Evolutionary conservation across 1,140 invertebrate genomes (phyloP), one percentile per base, ranked within the genome.

Genomic region (Drosophila arizonae): DNA sequence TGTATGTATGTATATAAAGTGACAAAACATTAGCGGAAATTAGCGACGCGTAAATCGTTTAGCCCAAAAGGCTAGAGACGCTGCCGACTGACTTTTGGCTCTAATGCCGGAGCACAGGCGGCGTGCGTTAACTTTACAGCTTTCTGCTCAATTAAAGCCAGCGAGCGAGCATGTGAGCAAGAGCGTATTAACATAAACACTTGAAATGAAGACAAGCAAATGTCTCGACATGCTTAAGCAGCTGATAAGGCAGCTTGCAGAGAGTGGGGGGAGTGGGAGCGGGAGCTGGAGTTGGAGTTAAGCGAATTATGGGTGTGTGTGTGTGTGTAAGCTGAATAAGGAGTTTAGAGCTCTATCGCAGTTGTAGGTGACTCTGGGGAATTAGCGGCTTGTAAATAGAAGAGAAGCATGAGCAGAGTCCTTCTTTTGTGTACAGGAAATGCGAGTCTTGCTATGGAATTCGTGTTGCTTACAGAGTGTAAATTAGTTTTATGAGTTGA

Each of bases 41-140:
- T 87, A 88, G 84, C 84, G 84, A 78, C 69, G 84, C 84, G 76
- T 88, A 88, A 79, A 88, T 82, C 84, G 82, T 72, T 86, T 87
- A 86, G 76, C 79, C 69, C 72, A 69, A 67, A 67, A 54, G 63
- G 71, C 70, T 43, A 55, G 65, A 24, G 62, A 39, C 45, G 13
- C 30, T 8, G 10, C 21, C 3, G 21, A 17, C 9, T 10, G 21
- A 11, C 21, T 21, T 28, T 73, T 69, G 60, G 36, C 30, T 60
- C 13, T 39, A 10, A 33, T 46, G 51, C 54, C 46, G 39, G 28
- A 67, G 60, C 48, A 41, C 55, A 55, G 28, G 28, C 28, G 41
- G 54, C 46, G 72, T 74, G 66, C 52, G 75, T 66, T 75, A 75
- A 77, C 72, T 71, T 75, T 57, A 75, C 72, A 70, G 72, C 76